phyloP scores from a whole-genome alignment of 1,140 invertebrate genomes.

The Drosophila grimshawi region DNA sequence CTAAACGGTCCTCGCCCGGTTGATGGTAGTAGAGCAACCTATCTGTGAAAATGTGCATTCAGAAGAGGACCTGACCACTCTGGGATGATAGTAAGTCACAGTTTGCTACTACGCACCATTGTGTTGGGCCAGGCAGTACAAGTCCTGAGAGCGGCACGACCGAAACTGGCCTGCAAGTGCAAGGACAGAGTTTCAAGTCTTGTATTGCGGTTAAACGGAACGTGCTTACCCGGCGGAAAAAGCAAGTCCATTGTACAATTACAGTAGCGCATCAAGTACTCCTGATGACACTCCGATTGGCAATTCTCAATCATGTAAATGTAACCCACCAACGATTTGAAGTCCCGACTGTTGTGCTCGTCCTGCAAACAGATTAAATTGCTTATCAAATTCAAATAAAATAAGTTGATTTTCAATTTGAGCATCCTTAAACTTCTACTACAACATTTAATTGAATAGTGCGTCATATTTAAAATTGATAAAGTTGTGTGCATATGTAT shows the following conservation, averaged over 20 bases:
- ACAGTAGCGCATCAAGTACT: conserved; percentile 76
- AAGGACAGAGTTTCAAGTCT: conserved; percentile 10
- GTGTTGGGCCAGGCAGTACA: conserved; percentile 70
- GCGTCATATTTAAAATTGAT: too few species aligned
- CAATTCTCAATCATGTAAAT: conserved; percentile 83
- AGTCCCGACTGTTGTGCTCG: conserved; percentile 60
- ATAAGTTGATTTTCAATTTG: too few species aligned
- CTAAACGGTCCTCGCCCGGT: conserved; percentile 64
- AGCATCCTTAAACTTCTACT: too few species aligned
- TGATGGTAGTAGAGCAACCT: conserved; percentile 64
- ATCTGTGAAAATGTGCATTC: conserved; percentile 40
- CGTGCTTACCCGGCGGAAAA: conserved; percentile 80
- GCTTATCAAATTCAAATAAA: not conserved
- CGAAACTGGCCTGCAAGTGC: conserved; percentile 63
- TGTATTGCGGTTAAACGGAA: conserved; percentile 32
- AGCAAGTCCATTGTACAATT: conserved; percentile 82
- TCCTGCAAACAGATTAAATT: conserved; percentile 44
- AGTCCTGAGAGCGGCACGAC: conserved; percentile 66
- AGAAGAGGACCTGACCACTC: not conserved
- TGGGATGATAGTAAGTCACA: not conserved
- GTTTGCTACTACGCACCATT: conserved; percentile 58
- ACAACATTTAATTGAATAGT: too few species aligned
- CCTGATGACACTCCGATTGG: conserved; percentile 79
- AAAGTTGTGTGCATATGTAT: too few species aligned
- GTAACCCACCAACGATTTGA: conserved; percentile 69